These are phyloP conservation scores for Myiotriccus ornatus DNA, from an alignment of 2,797 vertebrate genomes.

Conservation along the genomic window DNA sequence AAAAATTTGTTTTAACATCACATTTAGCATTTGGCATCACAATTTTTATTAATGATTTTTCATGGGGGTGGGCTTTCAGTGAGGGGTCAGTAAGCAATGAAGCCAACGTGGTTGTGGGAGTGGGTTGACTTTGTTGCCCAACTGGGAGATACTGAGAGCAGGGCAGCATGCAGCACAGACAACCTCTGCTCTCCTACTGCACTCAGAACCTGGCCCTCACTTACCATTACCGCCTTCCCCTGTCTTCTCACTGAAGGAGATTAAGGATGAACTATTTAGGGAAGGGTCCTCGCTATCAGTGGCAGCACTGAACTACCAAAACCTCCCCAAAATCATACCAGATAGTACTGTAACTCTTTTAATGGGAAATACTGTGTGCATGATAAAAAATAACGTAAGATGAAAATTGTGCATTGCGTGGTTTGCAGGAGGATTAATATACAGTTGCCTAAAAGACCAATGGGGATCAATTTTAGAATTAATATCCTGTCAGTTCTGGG, in stretches of 20 bases:
- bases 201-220: fast-evolving
- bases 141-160: fast-evolving
- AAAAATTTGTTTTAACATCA: background rate
- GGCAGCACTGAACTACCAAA: fast-evolving
- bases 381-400: background rate
- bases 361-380: background rate
- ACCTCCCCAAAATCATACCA: background rate
- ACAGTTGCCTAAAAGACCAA: background rate
- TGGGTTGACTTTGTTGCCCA: background rate
- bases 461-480: constrained; percentile 24
- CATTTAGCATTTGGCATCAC: background rate
- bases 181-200: fast-evolving
- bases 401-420: background rate
- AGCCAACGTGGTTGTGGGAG: background rate
- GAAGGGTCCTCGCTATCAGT: background rate
- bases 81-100: background rate
- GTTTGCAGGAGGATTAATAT: background rate
- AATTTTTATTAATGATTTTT: background rate
- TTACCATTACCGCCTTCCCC: background rate
- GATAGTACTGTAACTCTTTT: background rate
- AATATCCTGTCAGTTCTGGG: constrained; percentile 34
- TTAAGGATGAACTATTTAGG: background rate
- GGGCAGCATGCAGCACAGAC: fast-evolving
- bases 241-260: background rate
- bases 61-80: background rate